These are phyloP conservation scores for Nycteola revayana DNA, from an alignment of 2,888 invertebrate genomes.

Conservation along the genomic window DNA sequence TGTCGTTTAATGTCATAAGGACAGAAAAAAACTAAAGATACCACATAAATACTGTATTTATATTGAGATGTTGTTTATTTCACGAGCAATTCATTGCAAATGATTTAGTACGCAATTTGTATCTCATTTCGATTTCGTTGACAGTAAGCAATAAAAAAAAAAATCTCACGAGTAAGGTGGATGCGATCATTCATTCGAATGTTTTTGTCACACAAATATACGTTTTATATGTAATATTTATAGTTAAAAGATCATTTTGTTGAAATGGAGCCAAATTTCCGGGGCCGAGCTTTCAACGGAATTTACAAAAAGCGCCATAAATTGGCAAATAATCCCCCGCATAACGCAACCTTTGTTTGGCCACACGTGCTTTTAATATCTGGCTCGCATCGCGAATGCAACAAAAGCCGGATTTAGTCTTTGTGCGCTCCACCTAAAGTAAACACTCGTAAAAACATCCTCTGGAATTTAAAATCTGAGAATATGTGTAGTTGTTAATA, in stretches of 20 bases:
- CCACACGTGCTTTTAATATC: constrained; percentile 82
- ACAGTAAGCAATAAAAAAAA: constrained; percentile 16
- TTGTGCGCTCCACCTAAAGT: constrained; percentile 67
- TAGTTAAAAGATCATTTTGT: constrained; percentile 77
- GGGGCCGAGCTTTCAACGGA: constrained; percentile 73
- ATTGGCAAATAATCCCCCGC: constrained; percentile 82
- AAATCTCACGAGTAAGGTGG: constrained; percentile 54
- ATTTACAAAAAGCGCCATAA: constrained; percentile 80
- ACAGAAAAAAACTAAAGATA: too few relatives aligned
- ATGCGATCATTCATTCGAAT: constrained; percentile 47
- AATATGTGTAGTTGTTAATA: constrained; percentile 58
- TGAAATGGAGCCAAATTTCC: constrained; percentile 82
- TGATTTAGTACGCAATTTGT: constrained; percentile 2
- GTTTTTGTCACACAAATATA: constrained; percentile 57
- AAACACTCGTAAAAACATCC: constrained; percentile 72
- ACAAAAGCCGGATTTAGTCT: constrained; percentile 77
- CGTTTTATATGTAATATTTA: constrained; percentile 66
- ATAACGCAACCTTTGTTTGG: constrained; percentile 82
- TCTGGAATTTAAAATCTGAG: constrained; percentile 27
- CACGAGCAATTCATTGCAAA: neutral
- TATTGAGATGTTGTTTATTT: too few relatives aligned
- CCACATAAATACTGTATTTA: too few relatives aligned
- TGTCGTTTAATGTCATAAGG: too few relatives aligned
- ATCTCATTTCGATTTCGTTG: neutral
- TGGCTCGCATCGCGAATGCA: constrained; percentile 53